Base-by-base conservation (phyloP, 2,888 invertebrate species). In the Ochropleura leucogaster region DNA sequence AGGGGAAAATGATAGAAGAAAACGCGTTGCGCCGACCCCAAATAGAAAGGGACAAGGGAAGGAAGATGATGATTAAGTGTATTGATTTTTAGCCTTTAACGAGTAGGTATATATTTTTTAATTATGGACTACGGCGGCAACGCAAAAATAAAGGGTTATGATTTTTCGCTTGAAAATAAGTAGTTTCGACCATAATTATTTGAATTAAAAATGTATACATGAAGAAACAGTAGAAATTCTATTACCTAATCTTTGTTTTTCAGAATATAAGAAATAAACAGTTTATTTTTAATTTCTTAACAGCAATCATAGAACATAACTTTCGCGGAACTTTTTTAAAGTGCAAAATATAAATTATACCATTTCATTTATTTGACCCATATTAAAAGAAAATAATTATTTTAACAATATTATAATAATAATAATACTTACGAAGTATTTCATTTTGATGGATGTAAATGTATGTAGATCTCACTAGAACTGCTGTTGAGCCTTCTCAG, bases 401-500 rank as follows among this genome's bases (percentile, higher is more conserved):
- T 2, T 30, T 2, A 30, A 51, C 2, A 7, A 1, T 8, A 5
- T 46, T 40, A 5, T 4, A 44, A 46, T 0, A 47, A 59, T 30
- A 18, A 77, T 16, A 71, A 63, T 80, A 95, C 96, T 94, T 90
- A 96, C 96, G 86, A 92, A 88, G 95, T 90, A 95, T 95, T 96
- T 96, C 96, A 96, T 96, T 85, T 92, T 96, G 93, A 90, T 87
- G 88, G 80, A 53, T 87, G 88, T 80, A 53, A 84, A 85, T 88
- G 62, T 79, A 77, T 88, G 89, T 85, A 92, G 91, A 91, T 95
- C 89, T 93, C 94, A 95, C 94, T 91, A 94, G 95, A 96, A 96
- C 95, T 96, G 96, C 96, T 92, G 78, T 80, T 67, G 86, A 91
- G 95, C 95, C 95, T 95, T 95, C 95, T 90, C 71, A 93, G 93